Conservation (phyloP, 1,140 invertebrate genomes). For the Ylistrum balloti region DNA sequence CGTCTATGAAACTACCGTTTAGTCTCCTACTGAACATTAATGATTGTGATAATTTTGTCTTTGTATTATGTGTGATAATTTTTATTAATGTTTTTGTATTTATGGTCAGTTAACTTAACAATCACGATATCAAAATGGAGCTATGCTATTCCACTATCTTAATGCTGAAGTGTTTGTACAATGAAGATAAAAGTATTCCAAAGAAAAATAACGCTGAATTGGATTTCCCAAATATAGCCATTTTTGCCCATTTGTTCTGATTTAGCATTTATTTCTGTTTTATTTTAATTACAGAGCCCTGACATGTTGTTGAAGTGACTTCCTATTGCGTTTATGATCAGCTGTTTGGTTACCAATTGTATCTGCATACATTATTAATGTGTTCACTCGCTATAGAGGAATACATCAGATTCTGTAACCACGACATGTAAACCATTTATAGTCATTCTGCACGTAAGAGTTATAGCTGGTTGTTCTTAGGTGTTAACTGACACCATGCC, state of each 20-base stretch:
- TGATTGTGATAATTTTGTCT: too few relatives aligned
- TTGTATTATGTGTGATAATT: too few relatives aligned
- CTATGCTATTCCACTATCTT: too few relatives aligned
- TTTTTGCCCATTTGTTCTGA: background rate
- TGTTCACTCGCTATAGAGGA: background rate
- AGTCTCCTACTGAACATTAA: too few relatives aligned
- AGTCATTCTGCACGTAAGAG: background rate
- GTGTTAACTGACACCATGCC: slow-evolving; percentile 74
- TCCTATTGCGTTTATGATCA: background rate
- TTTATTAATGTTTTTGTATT: too few relatives aligned
- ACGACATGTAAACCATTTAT: background rate
- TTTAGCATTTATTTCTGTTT: background rate
- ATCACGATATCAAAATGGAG: too few relatives aligned
- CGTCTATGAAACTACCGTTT: too few relatives aligned
- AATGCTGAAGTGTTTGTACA: too few relatives aligned
- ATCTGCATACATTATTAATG: slow-evolving; percentile 40
- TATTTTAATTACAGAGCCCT: background rate
- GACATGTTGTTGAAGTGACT: background rate
- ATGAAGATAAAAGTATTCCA: too few relatives aligned
- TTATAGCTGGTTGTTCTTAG: slow-evolving; percentile 19
- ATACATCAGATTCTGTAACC: background rate
- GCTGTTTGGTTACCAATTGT: background rate
- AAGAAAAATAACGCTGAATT: background rate
- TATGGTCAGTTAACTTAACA: too few relatives aligned
- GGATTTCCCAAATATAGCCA: background rate